phyloP scores from a whole-genome alignment of 2,797 vertebrate genomes.

The Microhierax caerulescens region DNA sequence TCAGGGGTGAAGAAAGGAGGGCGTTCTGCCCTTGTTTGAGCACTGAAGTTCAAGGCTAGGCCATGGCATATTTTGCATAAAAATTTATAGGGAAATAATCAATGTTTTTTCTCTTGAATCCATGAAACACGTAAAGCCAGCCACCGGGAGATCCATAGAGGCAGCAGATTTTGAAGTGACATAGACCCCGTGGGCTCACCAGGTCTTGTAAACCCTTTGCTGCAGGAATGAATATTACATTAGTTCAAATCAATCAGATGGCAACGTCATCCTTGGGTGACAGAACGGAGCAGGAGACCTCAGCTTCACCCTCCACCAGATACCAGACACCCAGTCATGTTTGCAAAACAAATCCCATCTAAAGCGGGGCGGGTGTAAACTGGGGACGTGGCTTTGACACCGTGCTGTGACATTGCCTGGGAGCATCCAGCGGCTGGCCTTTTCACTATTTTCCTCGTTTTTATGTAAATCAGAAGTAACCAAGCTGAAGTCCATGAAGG shows the following conservation, averaged over 20 bases:
- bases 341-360: neutral
- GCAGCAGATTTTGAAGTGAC: neutral
- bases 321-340: neutral
- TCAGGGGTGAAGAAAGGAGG: neutral
- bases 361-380: neutral
- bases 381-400: neutral
- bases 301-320: neutral
- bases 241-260: neutral
- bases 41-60: neutral
- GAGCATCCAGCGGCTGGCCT: neutral
- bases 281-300: neutral
- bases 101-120: neutral
- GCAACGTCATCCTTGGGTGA: neutral
- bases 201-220: neutral
- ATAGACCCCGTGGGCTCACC: neutral
- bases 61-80: neutral
- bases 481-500: neutral
- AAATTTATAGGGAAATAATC: neutral
- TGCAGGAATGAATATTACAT: neutral
- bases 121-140: neutral
- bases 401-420: neutral
- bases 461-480: neutral
- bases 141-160: neutral
- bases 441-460: neutral
- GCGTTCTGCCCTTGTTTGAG: neutral